Percentiles rank a stretch among this genome's conserved stretches.
These are phyloP conservation scores for Glareola pratincola DNA, from an alignment of 2,113 vertebrate species.

Conservation along the genomic window DNA sequence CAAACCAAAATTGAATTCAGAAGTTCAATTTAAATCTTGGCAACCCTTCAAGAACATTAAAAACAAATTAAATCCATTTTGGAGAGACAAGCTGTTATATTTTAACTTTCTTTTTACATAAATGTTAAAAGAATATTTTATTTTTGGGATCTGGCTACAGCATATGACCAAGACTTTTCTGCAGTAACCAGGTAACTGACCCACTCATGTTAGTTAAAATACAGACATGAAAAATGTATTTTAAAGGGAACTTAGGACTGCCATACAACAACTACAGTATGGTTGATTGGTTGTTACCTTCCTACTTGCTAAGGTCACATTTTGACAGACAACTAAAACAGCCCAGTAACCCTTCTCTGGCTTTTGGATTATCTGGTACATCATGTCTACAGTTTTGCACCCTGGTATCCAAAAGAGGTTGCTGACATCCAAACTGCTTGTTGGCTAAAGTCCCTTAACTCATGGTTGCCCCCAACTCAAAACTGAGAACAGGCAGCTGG, in stretches of 20 bases:
- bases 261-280: neutral
- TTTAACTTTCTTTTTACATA: slow-evolving; percentile 34
- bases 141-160: neutral
- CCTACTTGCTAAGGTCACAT: neutral
- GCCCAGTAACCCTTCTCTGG: neutral
- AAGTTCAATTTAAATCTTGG: slow-evolving; percentile 65
- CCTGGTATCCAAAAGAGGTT: neutral
- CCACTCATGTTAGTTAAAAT: neutral
- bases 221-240: neutral
- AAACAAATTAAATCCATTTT: slow-evolving; percentile 59
- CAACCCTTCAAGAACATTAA: slow-evolving; percentile 55
- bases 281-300: neutral
- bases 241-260: neutral
- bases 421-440: neutral
- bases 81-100: neutral
- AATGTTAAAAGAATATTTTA: neutral
- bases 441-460: neutral
- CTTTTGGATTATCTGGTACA: neutral
- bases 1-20: slow-evolving; percentile 29
- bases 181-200: neutral
- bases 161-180: neutral
- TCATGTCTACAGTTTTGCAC: neutral
- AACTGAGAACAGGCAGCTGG: neutral
- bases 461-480: neutral
- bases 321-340: neutral